Base-by-base conservation (phyloP, 2,113 vertebrate species). In the Phyllostomus hastatus region DNA sequence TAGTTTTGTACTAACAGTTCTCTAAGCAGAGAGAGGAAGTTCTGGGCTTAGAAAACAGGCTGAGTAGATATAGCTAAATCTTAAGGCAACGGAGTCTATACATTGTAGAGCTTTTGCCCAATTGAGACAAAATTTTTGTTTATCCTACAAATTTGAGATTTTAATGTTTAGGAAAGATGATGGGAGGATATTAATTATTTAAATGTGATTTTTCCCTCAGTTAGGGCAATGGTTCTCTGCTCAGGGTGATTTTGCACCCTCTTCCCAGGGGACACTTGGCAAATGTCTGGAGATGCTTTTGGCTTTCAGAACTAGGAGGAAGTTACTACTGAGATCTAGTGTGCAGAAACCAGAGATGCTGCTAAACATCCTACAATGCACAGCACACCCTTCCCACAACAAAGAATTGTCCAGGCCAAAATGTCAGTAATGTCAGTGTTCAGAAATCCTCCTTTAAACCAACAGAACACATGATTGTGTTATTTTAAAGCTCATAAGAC, bases 11-110 rank as follows among this genome's bases (percentile, higher is more conserved):
- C 90, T 97, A 96, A 94, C 95, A 97, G 83, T 97, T 94, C 96
- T 98, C 97, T 96, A 97, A 95, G 96, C 54, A 97, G 97, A 98
- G 94, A 98, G 91, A 97, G 97, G 97, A 97, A 73, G 95, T 95
- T 98, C 80, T 93, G 88, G 96, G 96, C 91, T 95, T 95, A 50
- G 97, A 97, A 95, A 96, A 88, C 88, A 33, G 96, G 91, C 82
- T 95, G 83, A 95, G 59, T 95, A 98, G 95, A 94, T 87, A 96
- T 43, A 97, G 80, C 80, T 95, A 96, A 97, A 95, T 97, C 93
- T 96, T 97, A 80, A 94, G 81, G 94, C 96, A 97, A 98, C 95
- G 88, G 88, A 97, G 52, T 96, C 92, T 80, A 82, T 97, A 98
- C 91, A 94, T 97, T 95, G 97, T 2, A 66, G 50, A 91, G 28